Evolutionary conservation across 2,113 vertebrate genomes (phyloP).

Genomic region (Ancistrus triradiatus): DNA sequence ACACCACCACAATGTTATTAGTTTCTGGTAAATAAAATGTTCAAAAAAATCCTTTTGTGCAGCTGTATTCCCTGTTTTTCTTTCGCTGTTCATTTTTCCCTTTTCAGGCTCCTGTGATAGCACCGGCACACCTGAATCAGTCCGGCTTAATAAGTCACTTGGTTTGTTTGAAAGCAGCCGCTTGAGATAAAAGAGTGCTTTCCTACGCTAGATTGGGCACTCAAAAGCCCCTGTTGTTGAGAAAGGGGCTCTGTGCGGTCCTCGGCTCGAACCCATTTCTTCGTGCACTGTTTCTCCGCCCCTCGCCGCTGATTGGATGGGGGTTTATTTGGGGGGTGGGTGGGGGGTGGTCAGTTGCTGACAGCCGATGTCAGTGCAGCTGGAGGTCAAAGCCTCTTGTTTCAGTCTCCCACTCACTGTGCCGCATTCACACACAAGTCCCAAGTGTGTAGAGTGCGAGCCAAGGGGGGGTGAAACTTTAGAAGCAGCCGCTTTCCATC

Average conservation of each 20-base stretch:
- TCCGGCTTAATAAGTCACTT: constrained; percentile 35
- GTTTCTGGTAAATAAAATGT: neutral
- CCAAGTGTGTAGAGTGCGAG: constrained; percentile 36
- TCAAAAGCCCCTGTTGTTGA: constrained; percentile 41
- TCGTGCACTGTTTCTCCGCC: constrained; percentile 29
- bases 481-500: constrained; percentile 62
- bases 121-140: constrained; percentile 31
- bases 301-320: constrained; percentile 28
- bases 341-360: constrained; percentile 46
- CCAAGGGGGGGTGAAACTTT: constrained; percentile 60
- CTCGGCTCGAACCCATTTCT: constrained; percentile 43
- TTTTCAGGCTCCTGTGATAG: constrained; percentile 9
- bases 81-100: neutral
- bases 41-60: neutral
- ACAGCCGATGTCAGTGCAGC: constrained; percentile 64
- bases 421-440: constrained; percentile 42
- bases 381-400: constrained; percentile 66
- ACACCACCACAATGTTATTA: neutral
- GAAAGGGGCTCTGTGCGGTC: constrained; percentile 42
- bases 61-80: neutral
- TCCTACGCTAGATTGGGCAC: constrained; percentile 40
- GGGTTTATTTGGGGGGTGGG: constrained; percentile 44
- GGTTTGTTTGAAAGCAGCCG: constrained; percentile 44
- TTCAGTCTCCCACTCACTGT: constrained; percentile 60
- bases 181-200: constrained; percentile 40